phyloP scores from a whole-genome alignment of 1,140 invertebrate species.

The Diploscapter pachys region DNA sequence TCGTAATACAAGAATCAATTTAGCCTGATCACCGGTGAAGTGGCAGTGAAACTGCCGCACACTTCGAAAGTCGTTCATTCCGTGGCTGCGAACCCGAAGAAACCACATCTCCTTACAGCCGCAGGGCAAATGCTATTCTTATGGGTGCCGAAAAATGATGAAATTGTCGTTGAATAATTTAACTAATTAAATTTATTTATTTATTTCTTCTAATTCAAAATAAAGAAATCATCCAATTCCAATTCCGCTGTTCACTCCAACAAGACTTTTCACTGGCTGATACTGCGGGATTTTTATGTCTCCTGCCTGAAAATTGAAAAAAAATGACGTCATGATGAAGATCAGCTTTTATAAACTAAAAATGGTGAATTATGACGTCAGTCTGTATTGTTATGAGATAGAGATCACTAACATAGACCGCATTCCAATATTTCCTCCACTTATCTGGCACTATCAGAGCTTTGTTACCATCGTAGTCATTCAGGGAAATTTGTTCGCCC shows the following conservation, averaged over 20 bases:
- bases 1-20: slow-evolving; percentile 58
- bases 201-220: no score
- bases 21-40: slow-evolving; percentile 20
- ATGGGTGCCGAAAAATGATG: slow-evolving; percentile 57
- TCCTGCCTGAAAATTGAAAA: no score
- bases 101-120: slow-evolving; percentile 62
- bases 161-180: not conserved
- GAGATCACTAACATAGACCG: no score
- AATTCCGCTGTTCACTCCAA: no score
- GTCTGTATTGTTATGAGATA: no score
- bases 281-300: no score
- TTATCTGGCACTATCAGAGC: slow-evolving; percentile 36
- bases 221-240: no score
- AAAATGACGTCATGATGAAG: no score
- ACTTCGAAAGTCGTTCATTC: slow-evolving; percentile 61
- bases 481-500: slow-evolving; percentile 29
- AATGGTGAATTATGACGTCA: no score
- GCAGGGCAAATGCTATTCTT: slow-evolving; percentile 62
- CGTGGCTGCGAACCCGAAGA: slow-evolving; percentile 62
- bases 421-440: not conserved
- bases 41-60: slow-evolving; percentile 15
- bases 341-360: no score
- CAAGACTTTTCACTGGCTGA: no score
- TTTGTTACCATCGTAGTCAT: slow-evolving; percentile 41
- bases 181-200: no score